Base-by-base conservation (phyloP, 2,113 vertebrate genomes). In the Ophiodon elongatus region DNA sequence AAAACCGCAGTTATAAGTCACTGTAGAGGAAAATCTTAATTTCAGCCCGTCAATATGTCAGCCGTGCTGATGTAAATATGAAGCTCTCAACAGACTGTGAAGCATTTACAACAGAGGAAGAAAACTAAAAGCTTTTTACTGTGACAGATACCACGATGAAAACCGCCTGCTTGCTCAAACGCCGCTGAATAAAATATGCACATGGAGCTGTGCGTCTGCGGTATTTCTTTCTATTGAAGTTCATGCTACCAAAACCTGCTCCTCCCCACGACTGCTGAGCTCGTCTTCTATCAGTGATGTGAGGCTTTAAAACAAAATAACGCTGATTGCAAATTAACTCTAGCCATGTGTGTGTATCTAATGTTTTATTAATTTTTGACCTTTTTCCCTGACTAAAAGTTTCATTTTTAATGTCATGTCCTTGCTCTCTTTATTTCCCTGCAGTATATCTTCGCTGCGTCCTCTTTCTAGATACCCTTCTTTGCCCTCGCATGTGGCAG, bases 351-450 rank as follows among this genome's bases (percentile, higher is more conserved):
- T 27, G 8, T 11, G 25, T 19, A n/a, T 43, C 56, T 64, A 52
- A 88, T 89, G 75, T 86, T 89, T 89, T 81, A 90, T 90, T 89
- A 52, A 87, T 80, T 56, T 77, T 47, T 84, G 71, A 85, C 88
- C 82, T 85, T 92, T 67, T 79, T 57, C 60, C 65, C 45, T 41
- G 11, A 63, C 39, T 50, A 27, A 68, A 80, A 74, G 43, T 62
- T 86, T 39, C 23, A 80, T 90, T 82, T 87, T 87, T 85, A 83
- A 91, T 85, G 64, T 29, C 59, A 75, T 65, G 54, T 39, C 72
- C 57, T 27, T 41, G 56, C 37, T 73, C 73, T 50, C 60, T 73
- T 37, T 64, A 47, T 65, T 31, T 23, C n/a, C 63, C 65, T 25
- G 65, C 54, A 70, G 70, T 43, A 41, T 64, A n/a, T 65, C 54